These are phyloP conservation scores for Leptobrachium ailaonicum DNA, from an alignment of 2,113 vertebrate species.

Conservation along the genomic window DNA sequence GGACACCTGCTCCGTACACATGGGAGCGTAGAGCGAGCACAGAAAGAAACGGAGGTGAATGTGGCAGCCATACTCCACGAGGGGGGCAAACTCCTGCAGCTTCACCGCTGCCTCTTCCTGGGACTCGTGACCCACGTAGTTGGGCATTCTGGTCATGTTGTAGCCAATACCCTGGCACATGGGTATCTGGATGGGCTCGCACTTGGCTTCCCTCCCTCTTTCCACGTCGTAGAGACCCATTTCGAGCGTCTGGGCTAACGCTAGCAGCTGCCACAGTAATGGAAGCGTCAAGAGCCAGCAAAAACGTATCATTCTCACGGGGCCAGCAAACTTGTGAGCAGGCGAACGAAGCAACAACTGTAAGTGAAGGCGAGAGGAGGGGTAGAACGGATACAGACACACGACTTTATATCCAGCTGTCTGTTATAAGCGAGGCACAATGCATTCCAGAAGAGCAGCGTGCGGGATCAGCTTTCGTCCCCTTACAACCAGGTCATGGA, in stretches of 20 bases:
- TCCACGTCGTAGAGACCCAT: conserved; percentile 84
- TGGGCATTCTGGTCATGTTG: conserved; percentile 97
- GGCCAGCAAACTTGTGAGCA: conserved; percentile 15
- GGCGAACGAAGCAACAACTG: conserved; percentile 3
- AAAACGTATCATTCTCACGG: conserved; percentile 28
- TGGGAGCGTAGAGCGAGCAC: conserved; percentile 95
- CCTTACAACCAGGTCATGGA: conserved; percentile 30
- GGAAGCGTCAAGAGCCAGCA: conserved; percentile 47
- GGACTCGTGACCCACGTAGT: conserved; percentile 90
- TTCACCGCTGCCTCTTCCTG: conserved; percentile 90
- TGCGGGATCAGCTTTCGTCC: conserved; percentile 33
- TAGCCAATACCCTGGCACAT: conserved; percentile 98
- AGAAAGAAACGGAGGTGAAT: conserved; percentile 96
- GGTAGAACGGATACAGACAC: conserved; percentile 34
- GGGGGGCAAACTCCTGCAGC: conserved; percentile 90
- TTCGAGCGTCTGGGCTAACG: conserved; percentile 75
- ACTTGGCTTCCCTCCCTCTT: conserved; percentile 84
- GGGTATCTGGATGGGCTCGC: conserved; percentile 88
- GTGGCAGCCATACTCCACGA: conserved; percentile 95
- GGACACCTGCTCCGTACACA: conserved; percentile 97
- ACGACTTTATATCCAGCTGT: conserved; percentile 49
- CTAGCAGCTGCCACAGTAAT: conserved; percentile 75
- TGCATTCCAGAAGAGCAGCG: conserved; percentile 38
- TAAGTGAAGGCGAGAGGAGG: conserved; percentile 25
- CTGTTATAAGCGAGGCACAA: conserved; percentile 43